Conservation (phyloP, 2,797 vertebrate species). For the Protosalanx chinensis region DNA sequence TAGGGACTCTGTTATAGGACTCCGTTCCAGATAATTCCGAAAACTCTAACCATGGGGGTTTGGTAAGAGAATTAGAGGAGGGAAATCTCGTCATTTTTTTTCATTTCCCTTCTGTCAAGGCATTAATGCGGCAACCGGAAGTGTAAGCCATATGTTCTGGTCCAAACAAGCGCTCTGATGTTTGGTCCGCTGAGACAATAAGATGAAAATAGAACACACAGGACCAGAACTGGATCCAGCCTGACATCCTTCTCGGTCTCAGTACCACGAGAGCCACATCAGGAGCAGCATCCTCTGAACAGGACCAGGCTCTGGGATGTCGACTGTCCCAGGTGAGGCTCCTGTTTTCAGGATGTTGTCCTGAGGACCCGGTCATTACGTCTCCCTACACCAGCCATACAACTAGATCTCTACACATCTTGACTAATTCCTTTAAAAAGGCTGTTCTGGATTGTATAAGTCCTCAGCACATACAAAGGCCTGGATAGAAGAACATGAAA, state of each 20-base stretch:
- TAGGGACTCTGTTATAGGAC: constrained; percentile 52
- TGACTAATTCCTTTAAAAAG: no score
- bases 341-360: constrained; percentile 45
- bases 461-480: no score
- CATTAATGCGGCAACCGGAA: constrained; percentile 33
- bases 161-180: neutral
- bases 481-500: neutral
- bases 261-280: neutral
- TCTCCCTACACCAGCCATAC: constrained; percentile 3
- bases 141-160: constrained; percentile 5
- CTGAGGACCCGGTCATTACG: constrained; percentile 39
- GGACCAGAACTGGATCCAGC: neutral
- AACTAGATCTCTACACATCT: neutral
- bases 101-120: constrained; percentile 18
- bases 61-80: constrained; percentile 58
- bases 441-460: no score
- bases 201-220: neutral
- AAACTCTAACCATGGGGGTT: constrained; percentile 41
- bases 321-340: neutral
- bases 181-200: neutral
- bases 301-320: neutral
- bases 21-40: constrained; percentile 60
- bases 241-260: neutral
- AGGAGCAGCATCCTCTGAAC: neutral
- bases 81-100: constrained; percentile 53